Base-by-base conservation (phyloP, 2,797 vertebrate genomes). In the Sitta carolinensis region DNA sequence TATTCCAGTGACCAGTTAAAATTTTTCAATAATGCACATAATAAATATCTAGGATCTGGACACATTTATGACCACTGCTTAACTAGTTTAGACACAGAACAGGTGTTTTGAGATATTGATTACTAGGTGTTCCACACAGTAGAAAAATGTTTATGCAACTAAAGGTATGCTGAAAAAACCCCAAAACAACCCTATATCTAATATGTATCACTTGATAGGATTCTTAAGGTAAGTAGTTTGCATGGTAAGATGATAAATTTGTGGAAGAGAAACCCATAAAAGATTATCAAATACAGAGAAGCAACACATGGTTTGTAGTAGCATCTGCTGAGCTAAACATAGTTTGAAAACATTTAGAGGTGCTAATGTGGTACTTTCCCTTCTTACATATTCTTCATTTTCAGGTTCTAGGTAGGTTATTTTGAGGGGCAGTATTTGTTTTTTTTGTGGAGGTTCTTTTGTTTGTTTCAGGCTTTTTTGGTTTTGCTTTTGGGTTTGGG, bases 121-220 rank as follows among this genome's bases (percentile, higher is more conserved):
- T 26, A 16, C 26, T 57, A 34, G 5, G 2, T 68, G 67, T 73
- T 86, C 32, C 32, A 86, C 19, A 57, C 3, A 52, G 6, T 9
- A 38, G 26, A 21, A 79, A 77, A 88, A 67, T 50, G 17, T 62
- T 69, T 64, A 7, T 15, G 76, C 3, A 79, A n/a, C 7, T 29
- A 47, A 68, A 61, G 0, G 2, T 20, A 27, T 23, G 16, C 18
- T 27, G 8, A 10, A 63, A 52, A 73, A 51, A 51, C 1, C 0
- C 2, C n/a, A 6, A 22, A 57, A n/a, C 4, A 38, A 9, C 6
- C 1, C 4, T 38, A 1, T 43, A 52, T 50, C 45, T 79, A 68
- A 54, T n/a, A 51, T 2, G 0, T 16, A 43, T 50, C 2, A 36
- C 25, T 59, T 51, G 19, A 30, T 4, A 52, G 13, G 7, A 81